phyloP scores from a whole-genome alignment of 2,888 invertebrate species.

The Clivina fossor region DNA sequence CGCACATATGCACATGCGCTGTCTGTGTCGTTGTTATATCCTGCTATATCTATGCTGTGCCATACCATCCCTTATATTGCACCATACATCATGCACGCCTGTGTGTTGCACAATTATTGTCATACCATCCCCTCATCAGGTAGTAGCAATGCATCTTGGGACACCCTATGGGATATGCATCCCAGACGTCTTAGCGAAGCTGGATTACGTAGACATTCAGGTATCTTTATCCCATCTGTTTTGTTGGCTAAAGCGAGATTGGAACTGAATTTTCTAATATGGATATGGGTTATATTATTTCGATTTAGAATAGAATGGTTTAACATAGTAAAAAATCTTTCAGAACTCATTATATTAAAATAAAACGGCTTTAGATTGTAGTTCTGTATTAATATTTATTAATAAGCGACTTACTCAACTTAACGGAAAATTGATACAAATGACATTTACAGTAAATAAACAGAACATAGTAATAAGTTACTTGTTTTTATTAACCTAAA shows the following conservation, averaged over 20 bases:
- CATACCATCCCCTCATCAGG: conserved; percentile 46
- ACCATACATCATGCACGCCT: conserved; percentile 27
- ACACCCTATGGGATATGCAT: conserved; percentile 73
- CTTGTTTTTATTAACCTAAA: too few relatives aligned
- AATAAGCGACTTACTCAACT: too few relatives aligned
- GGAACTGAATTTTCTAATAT: not conserved
- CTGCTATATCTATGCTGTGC: not conserved
- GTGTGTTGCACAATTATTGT: conserved; percentile 40
- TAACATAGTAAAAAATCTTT: too few relatives aligned
- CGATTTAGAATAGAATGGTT: too few relatives aligned
- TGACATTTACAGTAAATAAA: too few relatives aligned
- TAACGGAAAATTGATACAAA: too few relatives aligned
- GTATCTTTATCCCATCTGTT: conserved; percentile 51
- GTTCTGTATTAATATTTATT: too few relatives aligned
- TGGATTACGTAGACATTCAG: conserved; percentile 74
- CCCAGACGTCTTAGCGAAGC: conserved; percentile 75
- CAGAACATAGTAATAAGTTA: too few relatives aligned
- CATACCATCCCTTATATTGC: not conserved
- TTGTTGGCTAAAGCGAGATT: too few relatives aligned
- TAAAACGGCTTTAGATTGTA: too few relatives aligned
- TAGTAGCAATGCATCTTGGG: conserved; percentile 68
- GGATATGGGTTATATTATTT: too few relatives aligned
- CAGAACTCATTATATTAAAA: too few relatives aligned
- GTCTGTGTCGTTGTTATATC: not conserved
- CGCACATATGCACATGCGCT: conserved; percentile 3